These are phyloP conservation scores for Aurelia aurita complex sp. Pacific DNA, from an alignment of 30 jellyfish, hydroid and myxozoan species.

Conservation along the genomic window DNA sequence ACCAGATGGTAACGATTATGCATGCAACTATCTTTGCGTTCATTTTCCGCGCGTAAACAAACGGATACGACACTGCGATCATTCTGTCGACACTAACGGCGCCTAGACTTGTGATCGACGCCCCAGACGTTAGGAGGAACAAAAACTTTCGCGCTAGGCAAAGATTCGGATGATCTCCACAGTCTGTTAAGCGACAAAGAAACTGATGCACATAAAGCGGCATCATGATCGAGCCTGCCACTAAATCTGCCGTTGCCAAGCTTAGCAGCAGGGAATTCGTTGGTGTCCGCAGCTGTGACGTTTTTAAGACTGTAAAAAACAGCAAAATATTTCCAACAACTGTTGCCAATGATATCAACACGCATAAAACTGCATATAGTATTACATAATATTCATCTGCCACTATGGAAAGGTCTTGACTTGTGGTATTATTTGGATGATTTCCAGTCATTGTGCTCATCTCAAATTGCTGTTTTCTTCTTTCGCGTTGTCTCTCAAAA, in stretches of 20 bases:
- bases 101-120: slow-evolving; percentile 70
- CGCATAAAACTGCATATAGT: slow-evolving; percentile 41
- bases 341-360: slow-evolving; percentile 43
- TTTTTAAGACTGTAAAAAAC: slow-evolving; percentile 38
- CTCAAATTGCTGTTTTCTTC: too few relatives aligned
- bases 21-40: slow-evolving; percentile 35
- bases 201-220: slow-evolving; percentile 65
- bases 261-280: slow-evolving; percentile 67
- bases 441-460: slow-evolving; percentile 3
- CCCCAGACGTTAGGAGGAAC: slow-evolving; percentile 74
- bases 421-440: neutral
- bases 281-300: slow-evolving; percentile 56
- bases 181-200: neutral
- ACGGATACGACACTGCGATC: slow-evolving; percentile 75
- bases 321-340: slow-evolving; percentile 53
- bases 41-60: slow-evolving; percentile 66
- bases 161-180: neutral
- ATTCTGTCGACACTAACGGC: slow-evolving; percentile 79
- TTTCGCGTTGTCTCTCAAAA: too few relatives aligned
- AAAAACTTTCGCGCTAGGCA: slow-evolving; percentile 69
- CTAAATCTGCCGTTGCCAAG: slow-evolving; percentile 79
- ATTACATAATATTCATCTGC: slow-evolving; percentile 19
- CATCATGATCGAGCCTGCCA: slow-evolving; percentile 76
- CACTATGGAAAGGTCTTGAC: neutral
- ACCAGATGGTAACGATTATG: slow-evolving; percentile 61